Base-by-base conservation (phyloP, 92 coral and sea anemone species). In the Meandrina meandrites region DNA sequence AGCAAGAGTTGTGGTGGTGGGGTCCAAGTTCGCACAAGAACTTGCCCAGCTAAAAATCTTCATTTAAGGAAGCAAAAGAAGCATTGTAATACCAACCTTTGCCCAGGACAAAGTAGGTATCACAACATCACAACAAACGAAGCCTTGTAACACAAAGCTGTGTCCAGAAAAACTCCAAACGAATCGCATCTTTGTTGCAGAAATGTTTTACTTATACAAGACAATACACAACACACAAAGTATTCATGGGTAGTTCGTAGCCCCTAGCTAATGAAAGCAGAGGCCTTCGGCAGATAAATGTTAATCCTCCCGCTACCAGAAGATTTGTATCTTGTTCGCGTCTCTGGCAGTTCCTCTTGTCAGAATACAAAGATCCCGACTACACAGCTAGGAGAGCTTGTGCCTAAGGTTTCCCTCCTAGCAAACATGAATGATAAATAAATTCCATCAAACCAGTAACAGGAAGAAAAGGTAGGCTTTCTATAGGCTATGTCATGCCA, bases 1-100 rank as follows among this genome's bases (percentile, higher is more conserved):
- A 93, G 93, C 40, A 91, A 87, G 81, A 93, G 91, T 0, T 96
- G 99, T 78, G 98, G 96, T 28, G 95, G 95, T 9, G 99, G 99
- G 11, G 87, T 68, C 9, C 96, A 95, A 76, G 88, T 90, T 35
- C 91, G 98, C 1, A 64, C 83, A 34, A 89, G 99, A 47, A 86
- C 92, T 0, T 96, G 99, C 36, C 98, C 98, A 8, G 88, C 91
- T 51, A 93, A 88, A 50, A 92, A 94, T n/a, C 93, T 97, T 2
- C 94, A 90, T 53, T 68, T 88, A 18, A 87, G 81, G 76, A 87
- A 81, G 21, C 94, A 96, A 82, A 90, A 85, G 18, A 90, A 82
- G 40, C 67, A 74, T 0, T 96, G 98, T 75, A 96, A 96, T 84
- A 88, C 94, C 22, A 92, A 92, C 64, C 96, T 95, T 45, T 96